Evolutionary conservation across 2,888 invertebrate genomes (phyloP).

Genomic region (Shargacucullia verbasci): DNA sequence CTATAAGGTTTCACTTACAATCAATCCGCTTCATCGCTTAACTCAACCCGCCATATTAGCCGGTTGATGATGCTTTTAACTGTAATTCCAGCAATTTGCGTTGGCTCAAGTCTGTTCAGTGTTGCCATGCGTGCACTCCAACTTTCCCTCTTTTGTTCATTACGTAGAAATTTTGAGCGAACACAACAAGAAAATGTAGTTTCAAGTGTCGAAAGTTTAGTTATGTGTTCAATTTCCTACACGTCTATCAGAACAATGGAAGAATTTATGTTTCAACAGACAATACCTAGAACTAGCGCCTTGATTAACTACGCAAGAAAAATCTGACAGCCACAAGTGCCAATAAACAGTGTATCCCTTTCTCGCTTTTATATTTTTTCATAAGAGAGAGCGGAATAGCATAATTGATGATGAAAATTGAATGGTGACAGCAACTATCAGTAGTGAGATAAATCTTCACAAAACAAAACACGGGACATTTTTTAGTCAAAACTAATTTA

Average conservation of each 20-base stretch:
- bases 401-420: too few species aligned
- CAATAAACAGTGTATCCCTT: too few species aligned
- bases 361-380: too few species aligned
- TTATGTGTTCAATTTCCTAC: slow-evolving; percentile 34
- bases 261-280: too few species aligned
- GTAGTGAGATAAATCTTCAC: too few species aligned
- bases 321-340: too few species aligned
- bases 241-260: not conserved
- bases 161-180: slow-evolving; percentile 35
- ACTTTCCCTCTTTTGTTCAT: slow-evolving; percentile 59
- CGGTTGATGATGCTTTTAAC: slow-evolving; percentile 72
- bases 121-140: slow-evolving; percentile 55
- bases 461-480: too few species aligned
- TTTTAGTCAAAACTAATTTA: too few species aligned
- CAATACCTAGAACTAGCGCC: too few species aligned
- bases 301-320: too few species aligned
- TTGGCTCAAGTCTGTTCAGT: slow-evolving; percentile 60
- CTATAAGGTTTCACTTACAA: not conserved
- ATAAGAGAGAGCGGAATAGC: too few species aligned
- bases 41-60: slow-evolving; percentile 39
- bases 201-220: slow-evolving; percentile 16
- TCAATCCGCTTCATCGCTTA: slow-evolving; percentile 16
- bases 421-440: too few species aligned
- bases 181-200: slow-evolving; percentile 29
- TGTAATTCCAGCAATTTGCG: slow-evolving; percentile 76